Base-by-base conservation (phyloP, 2,888 invertebrate genomes). In the Drosophila ochracea region DNA sequence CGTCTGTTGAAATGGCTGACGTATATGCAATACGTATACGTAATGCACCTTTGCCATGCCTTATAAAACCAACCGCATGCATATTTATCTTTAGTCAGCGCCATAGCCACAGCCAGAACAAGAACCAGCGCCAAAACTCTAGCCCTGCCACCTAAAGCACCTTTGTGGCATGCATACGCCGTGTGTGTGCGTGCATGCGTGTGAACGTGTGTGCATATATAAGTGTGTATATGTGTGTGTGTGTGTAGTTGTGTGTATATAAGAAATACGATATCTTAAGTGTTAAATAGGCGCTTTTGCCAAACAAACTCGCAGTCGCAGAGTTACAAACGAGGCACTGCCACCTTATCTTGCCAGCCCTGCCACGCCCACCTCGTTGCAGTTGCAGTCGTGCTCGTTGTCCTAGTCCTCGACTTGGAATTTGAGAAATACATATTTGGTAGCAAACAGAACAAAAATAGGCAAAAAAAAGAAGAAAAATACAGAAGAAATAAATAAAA, bases 221-320 rank as follows among this genome's bases (percentile, higher is more conserved):
- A 69, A 65, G 62, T 77, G 68, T 28, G 28, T 28, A 5, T 59
- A 37, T 60, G 64, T 55, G 55, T 47, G 66, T 72, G 70, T 67
- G 62, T 79, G 68, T 31, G 50, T 49, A 59, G 72, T 69, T 70
- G 64, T 80, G 65, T 78, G 53, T 69, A 74, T 76, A 58, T 58
- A 82, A 82, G 85, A 86, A 82, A 88, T 86, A 90, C 85, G 90
- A 86, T 86, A 86, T 86, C 85, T 86, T 86, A 90, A 86, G 85
- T 86, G 85, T 86, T 86, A 86, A 86, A 82, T 89, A 90, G 90
- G 85, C 85, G 85, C 90, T 86, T 86, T 86, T 90, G 88, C 90
- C 88, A 83, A 85, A 85, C 85, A 90, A 90, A 85, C 85, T 78
- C 69, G 78, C 67, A 69, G 64, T 54, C 59, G 70, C 73, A 65